These are phyloP conservation scores for Crocidura indochinensis DNA, from an alignment of 2,797 vertebrate species.

Conservation along the genomic window DNA sequence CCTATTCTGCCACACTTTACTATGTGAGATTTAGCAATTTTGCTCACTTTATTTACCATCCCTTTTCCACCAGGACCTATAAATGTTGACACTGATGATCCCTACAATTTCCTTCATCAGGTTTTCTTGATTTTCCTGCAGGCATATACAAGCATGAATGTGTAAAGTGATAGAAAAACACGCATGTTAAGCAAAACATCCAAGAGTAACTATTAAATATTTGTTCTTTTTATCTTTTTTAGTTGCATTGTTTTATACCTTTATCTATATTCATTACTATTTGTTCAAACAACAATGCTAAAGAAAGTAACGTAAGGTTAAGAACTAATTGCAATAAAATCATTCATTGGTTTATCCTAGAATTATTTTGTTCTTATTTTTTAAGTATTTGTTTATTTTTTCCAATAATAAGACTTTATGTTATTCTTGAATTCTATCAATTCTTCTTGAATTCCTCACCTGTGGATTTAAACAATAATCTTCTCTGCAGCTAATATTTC, in stretches of 20 bases:
- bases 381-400: constrained; percentile 17
- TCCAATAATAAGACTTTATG: neutral
- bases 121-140: neutral
- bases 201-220: neutral
- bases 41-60: neutral
- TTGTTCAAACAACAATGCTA: neutral
- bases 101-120: neutral
- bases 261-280: neutral
- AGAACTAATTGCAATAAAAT: neutral
- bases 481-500: neutral
- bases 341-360: neutral
- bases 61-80: neutral
- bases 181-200: neutral
- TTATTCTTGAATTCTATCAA: no score
- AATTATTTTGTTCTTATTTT: constrained; percentile 15
- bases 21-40: neutral
- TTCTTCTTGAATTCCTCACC: neutral
- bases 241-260: neutral
- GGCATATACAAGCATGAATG: neutral
- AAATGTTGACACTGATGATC: neutral
- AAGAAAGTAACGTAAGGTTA: constrained; percentile 13
- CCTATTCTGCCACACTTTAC: neutral
- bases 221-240: neutral
- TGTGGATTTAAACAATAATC: neutral
- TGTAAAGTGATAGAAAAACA: neutral